Base-by-base conservation (phyloP, 2,113 vertebrate species). In the Crocuta crocuta region DNA sequence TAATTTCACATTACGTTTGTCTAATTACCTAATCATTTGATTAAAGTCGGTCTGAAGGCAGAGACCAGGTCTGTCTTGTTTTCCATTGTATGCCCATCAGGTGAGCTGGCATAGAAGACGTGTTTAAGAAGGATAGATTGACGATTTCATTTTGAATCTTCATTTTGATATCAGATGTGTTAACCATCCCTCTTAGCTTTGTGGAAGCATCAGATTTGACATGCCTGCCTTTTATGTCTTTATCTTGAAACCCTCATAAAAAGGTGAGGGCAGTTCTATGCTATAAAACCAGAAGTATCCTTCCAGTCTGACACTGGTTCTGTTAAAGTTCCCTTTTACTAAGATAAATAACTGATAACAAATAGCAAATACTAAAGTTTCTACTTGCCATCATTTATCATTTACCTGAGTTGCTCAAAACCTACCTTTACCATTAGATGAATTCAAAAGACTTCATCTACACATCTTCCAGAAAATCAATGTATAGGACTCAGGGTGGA, bases 331-430 rank as follows among this genome's bases (percentile, higher is more conserved):
- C 43, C 8, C 17, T 26, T 43, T 88, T 86, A 21, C 7, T 82
- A 83, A 74, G 50, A 48, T 23, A 86, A 91, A 28, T 78, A 43
- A n/a, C 11, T 74, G 31, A 76, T 33, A 78, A 58, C 11, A 80
- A 76, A 78, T 2, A 92, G 28, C 17, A 81, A 61, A 45, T 4
- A 71, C 45, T 48, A 65, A 63, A 58, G 24, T 78, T 84, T 89
- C 68, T 66, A 13, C 79, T 81, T 81, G 11, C 31, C 16, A 23
- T 89, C 50, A 48, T 95, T 96, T 55, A 31, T 87, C 53, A 83
- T 96, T 87, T 81, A 24, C 83, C 48, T 73, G 66, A 84, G 76
- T 96, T 86, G 78, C 43, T 92, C 65, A 91, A 87, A 87, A 45
- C 61, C 15, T 16, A 35, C 28, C 61, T 88, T 86, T 55, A 17